Conservation (phyloP, 1,140 invertebrate genomes). For the Euura lappo region DNA sequence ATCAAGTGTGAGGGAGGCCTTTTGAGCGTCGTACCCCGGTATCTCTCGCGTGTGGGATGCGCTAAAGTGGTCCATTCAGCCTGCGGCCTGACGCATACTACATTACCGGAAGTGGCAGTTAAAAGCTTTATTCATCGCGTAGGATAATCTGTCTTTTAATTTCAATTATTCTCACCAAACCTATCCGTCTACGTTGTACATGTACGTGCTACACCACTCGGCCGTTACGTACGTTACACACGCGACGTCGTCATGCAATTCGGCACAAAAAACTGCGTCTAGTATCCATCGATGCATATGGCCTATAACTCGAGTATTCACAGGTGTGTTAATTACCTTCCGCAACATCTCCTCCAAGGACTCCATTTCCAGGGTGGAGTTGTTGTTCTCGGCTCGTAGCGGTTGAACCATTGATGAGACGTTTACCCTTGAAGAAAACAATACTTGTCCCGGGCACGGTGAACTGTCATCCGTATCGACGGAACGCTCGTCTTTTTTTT, state of each 20-base stretch:
- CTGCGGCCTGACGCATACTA: constrained; percentile 22
- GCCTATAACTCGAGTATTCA: no score
- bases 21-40: no score
- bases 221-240: no score
- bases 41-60: constrained; percentile 22
- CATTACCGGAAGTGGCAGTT: constrained; percentile 48
- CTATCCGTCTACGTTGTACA: background rate
- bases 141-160: constrained; percentile 20
- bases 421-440: background rate
- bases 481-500: constrained; percentile 28
- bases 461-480: no score
- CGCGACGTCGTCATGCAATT: no score
- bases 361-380: constrained; percentile 78
- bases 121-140: constrained; percentile 34
- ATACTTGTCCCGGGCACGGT: no score
- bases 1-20: no score
- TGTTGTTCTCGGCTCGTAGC: constrained; percentile 68
- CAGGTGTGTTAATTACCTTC: constrained; percentile 65
- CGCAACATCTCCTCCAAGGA: constrained; percentile 82
- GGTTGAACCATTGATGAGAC: constrained; percentile 53
- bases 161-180: background rate
- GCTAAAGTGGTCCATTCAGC: constrained; percentile 47
- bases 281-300: no score
- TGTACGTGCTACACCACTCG: no score
- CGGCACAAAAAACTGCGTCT: no score